These are phyloP conservation scores for Drosophila diplacantha DNA, from an alignment of 2,888 invertebrate genomes.

Conservation along the genomic window DNA sequence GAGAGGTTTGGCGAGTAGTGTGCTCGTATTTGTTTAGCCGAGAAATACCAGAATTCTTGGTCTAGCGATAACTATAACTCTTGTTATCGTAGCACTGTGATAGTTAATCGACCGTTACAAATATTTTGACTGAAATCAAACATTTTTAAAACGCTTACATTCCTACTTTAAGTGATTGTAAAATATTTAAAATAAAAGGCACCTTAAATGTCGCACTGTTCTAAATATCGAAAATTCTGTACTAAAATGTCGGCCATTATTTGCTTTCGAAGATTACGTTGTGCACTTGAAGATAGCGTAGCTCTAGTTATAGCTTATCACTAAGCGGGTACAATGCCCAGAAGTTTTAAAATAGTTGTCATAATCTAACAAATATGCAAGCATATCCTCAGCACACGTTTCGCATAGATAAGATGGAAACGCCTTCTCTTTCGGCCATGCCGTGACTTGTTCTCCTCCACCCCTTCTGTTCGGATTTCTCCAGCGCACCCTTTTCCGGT, in stretches of 20 bases:
- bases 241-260: not conserved
- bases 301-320: not conserved
- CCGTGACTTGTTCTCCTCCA: not conserved
- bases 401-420: conserved; percentile 9
- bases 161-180: not conserved
- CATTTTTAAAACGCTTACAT: not conserved
- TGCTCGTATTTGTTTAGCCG: conserved; percentile 1
- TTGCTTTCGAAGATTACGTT: conserved; percentile 8
- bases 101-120: conserved; percentile 1
- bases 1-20: conserved; percentile 18
- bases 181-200: not conserved
- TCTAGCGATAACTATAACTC: not conserved
- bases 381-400: conserved; percentile 10
- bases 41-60: conserved; percentile 2
- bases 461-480: not conserved
- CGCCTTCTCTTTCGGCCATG: not conserved
- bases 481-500: conserved; percentile 1
- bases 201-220: no score
- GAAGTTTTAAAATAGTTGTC: not conserved
- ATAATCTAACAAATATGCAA: not conserved
- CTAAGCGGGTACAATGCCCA: not conserved
- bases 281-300: conserved; percentile 9
- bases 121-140: not conserved
- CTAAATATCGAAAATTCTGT: not conserved
- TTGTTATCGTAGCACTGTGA: not conserved